Percentiles rank a stretch among this genome's conserved stretches.
These are phyloP conservation scores for Sycon ciliatum DNA, from an alignment of 37 sponge, comb jelly and placozoan genomes.

Conservation along the genomic window DNA sequence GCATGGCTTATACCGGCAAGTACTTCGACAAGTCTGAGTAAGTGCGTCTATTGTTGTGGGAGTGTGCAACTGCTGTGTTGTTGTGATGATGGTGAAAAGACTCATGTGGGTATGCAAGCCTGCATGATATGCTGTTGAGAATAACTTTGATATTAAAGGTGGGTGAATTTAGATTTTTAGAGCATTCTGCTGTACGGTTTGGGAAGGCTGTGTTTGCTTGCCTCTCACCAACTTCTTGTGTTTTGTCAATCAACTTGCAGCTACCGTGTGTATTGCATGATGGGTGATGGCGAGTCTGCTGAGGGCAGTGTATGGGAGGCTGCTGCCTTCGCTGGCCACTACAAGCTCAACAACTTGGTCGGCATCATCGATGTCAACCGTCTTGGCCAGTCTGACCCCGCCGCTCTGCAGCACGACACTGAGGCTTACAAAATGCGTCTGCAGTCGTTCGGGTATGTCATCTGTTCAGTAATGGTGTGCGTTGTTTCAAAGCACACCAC, in stretches of 20 bases:
- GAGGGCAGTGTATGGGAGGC: conserved; percentile 99
- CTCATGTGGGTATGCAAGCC: no score
- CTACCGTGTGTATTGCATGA: conserved; percentile 83
- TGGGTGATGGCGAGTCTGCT: conserved; percentile 94
- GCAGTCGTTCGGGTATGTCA: conserved; percentile 88
- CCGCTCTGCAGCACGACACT: conserved; percentile 71
- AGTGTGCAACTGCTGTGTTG: no score
- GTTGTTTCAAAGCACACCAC: no score
- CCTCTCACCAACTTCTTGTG: not conserved
- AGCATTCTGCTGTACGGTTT: no score
- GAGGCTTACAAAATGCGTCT: conserved; percentile 67
- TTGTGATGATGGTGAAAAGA: no score
- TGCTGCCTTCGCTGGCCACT: conserved; percentile 72
- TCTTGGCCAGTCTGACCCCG: conserved; percentile 77
- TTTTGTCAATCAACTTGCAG: conserved; percentile 22
- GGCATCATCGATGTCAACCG: conserved; percentile 89
- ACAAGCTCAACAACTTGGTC: conserved; percentile 95
- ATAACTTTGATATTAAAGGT: no score
- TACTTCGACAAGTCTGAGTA: conserved; percentile 88
- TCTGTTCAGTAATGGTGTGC: no score
- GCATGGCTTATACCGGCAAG: conserved; percentile 99
- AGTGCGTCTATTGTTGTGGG: not conserved
- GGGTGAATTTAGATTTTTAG: no score
- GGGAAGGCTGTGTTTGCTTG: no score
- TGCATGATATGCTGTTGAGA: no score